Conservation (phyloP, 2,113 vertebrate species). For the Triplophysa rosa region DNA sequence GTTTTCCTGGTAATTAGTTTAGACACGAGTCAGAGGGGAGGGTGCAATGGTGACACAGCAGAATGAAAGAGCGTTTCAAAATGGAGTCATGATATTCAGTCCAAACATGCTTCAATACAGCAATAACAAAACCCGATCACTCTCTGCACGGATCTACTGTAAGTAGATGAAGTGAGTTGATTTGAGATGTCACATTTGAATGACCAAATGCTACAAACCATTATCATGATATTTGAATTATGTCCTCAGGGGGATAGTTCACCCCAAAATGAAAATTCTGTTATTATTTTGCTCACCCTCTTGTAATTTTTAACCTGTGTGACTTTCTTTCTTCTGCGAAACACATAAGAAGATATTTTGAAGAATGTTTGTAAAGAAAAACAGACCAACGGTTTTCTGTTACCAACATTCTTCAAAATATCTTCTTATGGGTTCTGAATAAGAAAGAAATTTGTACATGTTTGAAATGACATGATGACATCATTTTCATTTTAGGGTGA, state of each 20-base stretch:
- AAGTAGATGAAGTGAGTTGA: background rate
- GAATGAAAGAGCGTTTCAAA: constrained; percentile 22
- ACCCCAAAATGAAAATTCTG: too few relatives aligned
- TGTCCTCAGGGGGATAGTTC: background rate
- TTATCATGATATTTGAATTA: background rate
- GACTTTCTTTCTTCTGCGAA: too few relatives aligned
- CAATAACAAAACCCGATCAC: background rate
- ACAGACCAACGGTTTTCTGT: too few relatives aligned
- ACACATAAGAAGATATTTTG: too few relatives aligned
- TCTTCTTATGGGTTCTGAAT: too few relatives aligned
- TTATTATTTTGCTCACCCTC: too few relatives aligned
- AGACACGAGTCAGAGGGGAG: constrained; percentile 8
- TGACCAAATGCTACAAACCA: background rate
- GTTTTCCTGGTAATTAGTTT: constrained; percentile 55
- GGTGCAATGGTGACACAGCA: background rate
- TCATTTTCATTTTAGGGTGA: too few relatives aligned
- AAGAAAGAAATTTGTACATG: too few relatives aligned
- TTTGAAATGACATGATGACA: too few relatives aligned
- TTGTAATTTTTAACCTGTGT: too few relatives aligned
- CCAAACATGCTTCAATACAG: background rate
- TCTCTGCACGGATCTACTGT: background rate
- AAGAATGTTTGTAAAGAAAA: too few relatives aligned
- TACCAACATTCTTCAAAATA: too few relatives aligned
- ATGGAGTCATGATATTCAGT: background rate
- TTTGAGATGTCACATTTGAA: background rate